phyloP scores from a whole-genome alignment of 2,888 invertebrate species.

The Papilio protenor region DNA sequence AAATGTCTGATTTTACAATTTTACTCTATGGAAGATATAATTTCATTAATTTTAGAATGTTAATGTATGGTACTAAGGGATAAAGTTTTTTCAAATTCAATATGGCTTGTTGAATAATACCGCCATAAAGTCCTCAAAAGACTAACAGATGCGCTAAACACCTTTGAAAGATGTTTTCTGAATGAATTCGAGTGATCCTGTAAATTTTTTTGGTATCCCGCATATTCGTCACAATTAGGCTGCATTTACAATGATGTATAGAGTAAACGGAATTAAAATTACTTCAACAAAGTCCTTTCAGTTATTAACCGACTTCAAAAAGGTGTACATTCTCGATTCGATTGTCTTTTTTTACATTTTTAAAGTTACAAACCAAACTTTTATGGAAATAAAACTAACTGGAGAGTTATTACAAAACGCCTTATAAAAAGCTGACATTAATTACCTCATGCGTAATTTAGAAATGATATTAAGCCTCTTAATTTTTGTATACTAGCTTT shows the following conservation, averaged over 20 bases:
- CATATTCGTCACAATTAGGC: neutral
- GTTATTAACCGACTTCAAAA: too few relatives aligned
- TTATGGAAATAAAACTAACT: too few relatives aligned
- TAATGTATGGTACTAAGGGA: neutral
- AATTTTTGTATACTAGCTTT: too few relatives aligned
- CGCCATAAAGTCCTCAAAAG: constrained; percentile 45
- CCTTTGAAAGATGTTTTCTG: constrained; percentile 64
- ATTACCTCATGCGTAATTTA: too few relatives aligned
- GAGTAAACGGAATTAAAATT: neutral
- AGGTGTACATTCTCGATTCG: too few relatives aligned
- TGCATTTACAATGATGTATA: neutral
- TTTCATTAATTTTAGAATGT: neutral
- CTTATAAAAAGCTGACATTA: too few relatives aligned
- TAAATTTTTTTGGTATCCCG: constrained; percentile 26
- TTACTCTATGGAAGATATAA: too few relatives aligned
- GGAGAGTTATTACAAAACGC: too few relatives aligned
- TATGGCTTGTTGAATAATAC: neutral
- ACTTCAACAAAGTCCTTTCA: neutral
- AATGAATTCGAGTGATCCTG: constrained; percentile 41
- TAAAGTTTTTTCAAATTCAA: neutral
- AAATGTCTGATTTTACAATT: too few relatives aligned
- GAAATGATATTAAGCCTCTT: too few relatives aligned
- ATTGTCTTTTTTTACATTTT: too few relatives aligned
- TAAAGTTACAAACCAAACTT: too few relatives aligned
- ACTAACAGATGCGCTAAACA: constrained; percentile 72